Evolutionary conservation across 2,888 invertebrate species (phyloP).

Genomic region (Amphipyra tragopoginis): DNA sequence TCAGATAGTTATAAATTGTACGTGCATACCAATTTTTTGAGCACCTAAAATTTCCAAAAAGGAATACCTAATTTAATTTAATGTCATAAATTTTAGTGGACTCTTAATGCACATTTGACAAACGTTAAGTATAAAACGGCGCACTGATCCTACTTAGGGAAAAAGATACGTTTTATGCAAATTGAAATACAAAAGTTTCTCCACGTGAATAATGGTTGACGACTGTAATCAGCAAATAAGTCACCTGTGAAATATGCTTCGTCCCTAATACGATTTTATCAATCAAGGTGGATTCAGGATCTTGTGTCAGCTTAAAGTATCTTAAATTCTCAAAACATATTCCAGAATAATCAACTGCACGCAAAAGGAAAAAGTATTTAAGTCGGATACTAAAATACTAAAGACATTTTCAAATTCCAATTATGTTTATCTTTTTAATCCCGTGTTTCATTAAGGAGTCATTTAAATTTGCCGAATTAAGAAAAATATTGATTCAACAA

Average conservation of each 20-base stretch:
- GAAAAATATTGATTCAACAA: slow-evolving; percentile 27
- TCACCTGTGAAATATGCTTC: slow-evolving; percentile 36
- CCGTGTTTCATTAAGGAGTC: slow-evolving; percentile 25
- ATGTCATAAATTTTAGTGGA: slow-evolving; percentile 52
- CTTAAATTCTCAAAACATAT: slow-evolving; percentile 16
- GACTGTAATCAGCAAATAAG: slow-evolving; percentile 37
- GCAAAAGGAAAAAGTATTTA: slow-evolving; percentile 24
- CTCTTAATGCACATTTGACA: slow-evolving; percentile 61
- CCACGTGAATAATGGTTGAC: slow-evolving; percentile 28
- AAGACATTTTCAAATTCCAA: slow-evolving; percentile 28
- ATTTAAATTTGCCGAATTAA: slow-evolving; percentile 29
- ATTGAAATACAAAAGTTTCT: slow-evolving; percentile 63
- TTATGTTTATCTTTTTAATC: slow-evolving; percentile 33
- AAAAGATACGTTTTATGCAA: slow-evolving; percentile 71
- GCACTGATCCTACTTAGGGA: slow-evolving; percentile 66
- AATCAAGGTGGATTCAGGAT: slow-evolving; percentile 37
- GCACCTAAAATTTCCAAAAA: neutral
- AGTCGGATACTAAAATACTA: slow-evolving; percentile 9
- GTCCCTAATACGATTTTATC: slow-evolving; percentile 25
- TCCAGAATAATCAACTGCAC: slow-evolving; percentile 24
- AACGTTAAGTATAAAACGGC: slow-evolving; percentile 59
- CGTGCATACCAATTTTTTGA: no score
- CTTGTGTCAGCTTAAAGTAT: slow-evolving; percentile 44
- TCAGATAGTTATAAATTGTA: no score
- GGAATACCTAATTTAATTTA: slow-evolving; percentile 34